Evolutionary conservation across 2,888 invertebrate genomes (phyloP), one percentile per base, ranked within the genome.

Genomic region (Tenthredo livida): DNA sequence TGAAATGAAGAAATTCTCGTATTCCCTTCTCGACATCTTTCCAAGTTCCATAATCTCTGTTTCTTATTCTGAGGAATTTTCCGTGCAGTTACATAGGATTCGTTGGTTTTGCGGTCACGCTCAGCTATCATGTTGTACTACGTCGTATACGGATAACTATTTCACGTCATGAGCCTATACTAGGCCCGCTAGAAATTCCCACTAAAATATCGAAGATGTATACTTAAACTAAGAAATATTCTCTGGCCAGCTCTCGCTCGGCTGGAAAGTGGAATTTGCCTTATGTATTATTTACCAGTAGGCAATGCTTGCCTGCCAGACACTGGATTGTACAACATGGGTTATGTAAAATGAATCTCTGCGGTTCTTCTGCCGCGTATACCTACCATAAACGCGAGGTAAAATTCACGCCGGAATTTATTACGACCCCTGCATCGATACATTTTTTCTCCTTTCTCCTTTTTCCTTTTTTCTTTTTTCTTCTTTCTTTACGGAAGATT

Each of bases 241-340:
- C 29, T 65, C 17, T 29, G 29, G 21, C 15, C 29, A 25, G 17
- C 29, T 25, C 25, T 67, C 10, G 29, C 29, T 67, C 4, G 67
- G 4, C 29, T 65, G 67, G 67, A 67, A 33, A 67, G 29, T 29
- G 67, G 67, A 67, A 67, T 67, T 67, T 67, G 67, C 67, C 67
- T 29, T 54, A 47, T 47, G 47, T 47, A 54, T 29, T 33, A 67
- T 67, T 33, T 67, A 67, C 67, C 67, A 67, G 67, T n/a, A 54
- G n/a, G n/a, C 54, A 54, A n/a, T 2, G 29, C 15, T 4, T 5
- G 54, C 54, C n/a, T n/a, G n/a, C 54, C n/a, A n/a, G 54, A 54
- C 54, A n/a, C 54, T n/a, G 7, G 54, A 54, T 54, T 54, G 7
- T 54, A n/a, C 54, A 6, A 6, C 54, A n/a, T 54, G 54, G 54